These are phyloP conservation scores for chimpanzee (Pan troglodytes) DNA, from an alignment of 2,113 vertebrate species.

Conservation along the genomic window DNA sequence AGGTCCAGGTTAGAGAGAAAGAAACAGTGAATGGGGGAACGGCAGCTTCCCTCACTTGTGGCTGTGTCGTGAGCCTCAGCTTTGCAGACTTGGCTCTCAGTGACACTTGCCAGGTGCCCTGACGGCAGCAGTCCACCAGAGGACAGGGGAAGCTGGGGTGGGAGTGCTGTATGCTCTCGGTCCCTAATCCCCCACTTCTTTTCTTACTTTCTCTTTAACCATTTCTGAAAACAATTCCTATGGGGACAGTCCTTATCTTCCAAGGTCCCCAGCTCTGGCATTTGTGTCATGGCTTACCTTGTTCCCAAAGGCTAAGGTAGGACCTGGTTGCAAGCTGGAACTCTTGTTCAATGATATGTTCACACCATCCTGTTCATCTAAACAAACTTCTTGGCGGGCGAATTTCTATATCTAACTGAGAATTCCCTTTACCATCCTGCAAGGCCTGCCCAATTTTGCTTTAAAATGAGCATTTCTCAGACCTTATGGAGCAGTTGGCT, in stretches of 20 bases:
- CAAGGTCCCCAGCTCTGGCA: not conserved
- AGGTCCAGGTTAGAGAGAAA: not conserved
- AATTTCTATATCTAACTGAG: not conserved
- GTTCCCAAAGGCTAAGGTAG: not conserved
- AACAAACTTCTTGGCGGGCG: not conserved
- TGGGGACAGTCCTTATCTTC: accelerated
- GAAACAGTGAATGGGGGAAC: not conserved
- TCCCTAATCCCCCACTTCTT: not conserved
- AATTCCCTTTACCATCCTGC: not conserved
- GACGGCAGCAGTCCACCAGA: accelerated
- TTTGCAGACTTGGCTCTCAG: not conserved
- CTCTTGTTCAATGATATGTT: not conserved
- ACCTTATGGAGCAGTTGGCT: slow-evolving; percentile 26
- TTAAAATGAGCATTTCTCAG: not conserved
- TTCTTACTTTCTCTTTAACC: not conserved
- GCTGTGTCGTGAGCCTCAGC: not conserved
- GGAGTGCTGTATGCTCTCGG: accelerated
- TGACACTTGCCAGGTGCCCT: accelerated
- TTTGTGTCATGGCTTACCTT: not conserved
- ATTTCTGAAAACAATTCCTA: not conserved
- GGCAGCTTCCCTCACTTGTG: accelerated
- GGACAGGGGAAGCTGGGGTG: too few species aligned
- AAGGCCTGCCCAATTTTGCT: not conserved
- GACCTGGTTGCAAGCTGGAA: not conserved
- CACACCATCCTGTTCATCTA: not conserved